Conservation (phyloP, 2,888 invertebrate genomes). For the Apamea monoglypha region DNA sequence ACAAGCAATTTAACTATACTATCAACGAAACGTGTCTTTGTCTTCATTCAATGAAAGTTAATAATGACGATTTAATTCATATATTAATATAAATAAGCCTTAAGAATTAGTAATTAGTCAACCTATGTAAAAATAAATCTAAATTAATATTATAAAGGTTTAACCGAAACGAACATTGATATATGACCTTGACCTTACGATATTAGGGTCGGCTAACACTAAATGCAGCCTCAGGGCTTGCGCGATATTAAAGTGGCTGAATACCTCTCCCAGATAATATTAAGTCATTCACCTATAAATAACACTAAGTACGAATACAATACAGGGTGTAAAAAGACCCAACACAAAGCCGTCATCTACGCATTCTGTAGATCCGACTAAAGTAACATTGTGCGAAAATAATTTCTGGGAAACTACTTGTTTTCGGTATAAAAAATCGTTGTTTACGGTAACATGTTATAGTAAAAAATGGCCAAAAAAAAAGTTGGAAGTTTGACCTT, state of each 20-base stretch:
- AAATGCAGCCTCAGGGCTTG: slow-evolving; percentile 5
- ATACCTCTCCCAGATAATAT: slow-evolving; percentile 11
- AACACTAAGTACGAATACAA: slow-evolving; percentile 1
- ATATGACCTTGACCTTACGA: slow-evolving; percentile 24
- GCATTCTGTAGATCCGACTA: not conserved
- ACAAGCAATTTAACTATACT: not conserved
- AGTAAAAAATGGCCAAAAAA: not conserved
- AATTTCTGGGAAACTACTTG: not conserved
- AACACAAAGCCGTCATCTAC: not conserved
- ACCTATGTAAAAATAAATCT: not conserved
- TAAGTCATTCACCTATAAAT: not conserved
- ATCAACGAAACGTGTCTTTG: not conserved
- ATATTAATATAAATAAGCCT: not conserved
- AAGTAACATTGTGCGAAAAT: not conserved
- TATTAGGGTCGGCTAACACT: not conserved
- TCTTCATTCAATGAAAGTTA: not conserved
- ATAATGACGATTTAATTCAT: not conserved
- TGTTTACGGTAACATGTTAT: too few relatives aligned
- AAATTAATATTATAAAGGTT: not conserved
- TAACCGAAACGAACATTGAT: not conserved
- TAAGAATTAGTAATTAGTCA: not conserved
- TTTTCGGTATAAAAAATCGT: not conserved
- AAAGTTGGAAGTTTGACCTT: not conserved
- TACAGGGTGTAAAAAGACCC: not conserved
- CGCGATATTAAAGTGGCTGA: slow-evolving; percentile 18